A percentile compares a stretch with the other conserved stretches of the same genome.
Conservation (phyloP, 2,888 invertebrate genomes). For the Caenorhabditis imperialis region DNA sequence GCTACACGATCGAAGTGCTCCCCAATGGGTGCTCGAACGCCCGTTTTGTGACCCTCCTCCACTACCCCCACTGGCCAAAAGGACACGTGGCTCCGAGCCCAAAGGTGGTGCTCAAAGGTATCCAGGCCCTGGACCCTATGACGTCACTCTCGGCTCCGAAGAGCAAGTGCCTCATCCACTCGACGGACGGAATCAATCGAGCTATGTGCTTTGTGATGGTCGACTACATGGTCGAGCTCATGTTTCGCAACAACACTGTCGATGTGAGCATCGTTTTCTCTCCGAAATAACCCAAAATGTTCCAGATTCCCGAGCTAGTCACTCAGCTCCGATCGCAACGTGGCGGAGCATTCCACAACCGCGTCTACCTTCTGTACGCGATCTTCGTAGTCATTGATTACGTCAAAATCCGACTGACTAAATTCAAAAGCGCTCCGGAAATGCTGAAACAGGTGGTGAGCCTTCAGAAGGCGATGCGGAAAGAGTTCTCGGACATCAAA, state of each 20-base stretch:
- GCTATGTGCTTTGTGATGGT: constrained; percentile 29
- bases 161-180: constrained; percentile 25
- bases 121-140: constrained; percentile 8
- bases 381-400: constrained; percentile 34
- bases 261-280: constrained; percentile 11
- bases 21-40: constrained; percentile 47
- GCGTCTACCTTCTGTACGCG: constrained; percentile 17
- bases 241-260: constrained; percentile 39
- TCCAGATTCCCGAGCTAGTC: constrained; percentile 25
- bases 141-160: constrained; percentile 8
- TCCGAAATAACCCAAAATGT: background rate
- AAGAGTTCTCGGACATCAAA: constrained; percentile 11
- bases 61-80: constrained; percentile 47
- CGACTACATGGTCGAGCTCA: constrained; percentile 24
- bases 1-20: constrained; percentile 31
- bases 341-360: constrained; percentile 31
- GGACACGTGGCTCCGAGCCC: constrained; percentile 21
- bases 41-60: constrained; percentile 33
- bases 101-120: constrained; percentile 34
- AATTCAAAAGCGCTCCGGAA: constrained; percentile 15
- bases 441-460: background rate
- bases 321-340: constrained; percentile 22
- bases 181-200: constrained; percentile 35
- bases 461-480: constrained; percentile 15
- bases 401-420: constrained; percentile 32